Percentiles rank a stretch among this genome's conserved stretches.
These are phyloP conservation scores for Malurus melanocephalus DNA, from an alignment of 2,113 vertebrate genomes.

Conservation along the genomic window DNA sequence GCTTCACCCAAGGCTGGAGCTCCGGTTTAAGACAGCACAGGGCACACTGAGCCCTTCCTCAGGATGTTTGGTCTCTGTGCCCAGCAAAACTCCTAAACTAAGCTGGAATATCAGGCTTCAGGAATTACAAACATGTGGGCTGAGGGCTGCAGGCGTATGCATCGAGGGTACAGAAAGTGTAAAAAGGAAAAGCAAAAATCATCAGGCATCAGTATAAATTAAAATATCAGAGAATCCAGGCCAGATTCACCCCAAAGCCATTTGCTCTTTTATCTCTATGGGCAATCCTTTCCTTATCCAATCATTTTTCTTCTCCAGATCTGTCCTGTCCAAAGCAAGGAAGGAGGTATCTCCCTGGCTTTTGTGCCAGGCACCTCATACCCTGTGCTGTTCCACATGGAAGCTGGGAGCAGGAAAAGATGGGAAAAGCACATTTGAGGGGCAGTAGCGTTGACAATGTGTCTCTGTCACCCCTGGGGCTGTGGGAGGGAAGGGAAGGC, in stretches of 20 bases:
- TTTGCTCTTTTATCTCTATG: background rate
- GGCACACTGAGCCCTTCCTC: too few species aligned
- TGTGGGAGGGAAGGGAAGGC: background rate
- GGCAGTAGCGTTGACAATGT: background rate
- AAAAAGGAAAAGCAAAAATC: too few species aligned
- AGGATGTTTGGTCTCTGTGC: too few species aligned
- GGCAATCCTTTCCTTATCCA: background rate
- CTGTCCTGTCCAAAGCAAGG: background rate
- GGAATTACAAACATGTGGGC: too few species aligned
- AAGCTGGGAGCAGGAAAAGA: background rate
- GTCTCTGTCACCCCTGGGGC: background rate
- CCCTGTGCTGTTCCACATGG: background rate
- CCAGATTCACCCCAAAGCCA: background rate
- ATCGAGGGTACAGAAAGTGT: too few species aligned
- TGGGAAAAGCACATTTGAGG: background rate
- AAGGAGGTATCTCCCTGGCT: background rate
- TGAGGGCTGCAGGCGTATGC: too few species aligned
- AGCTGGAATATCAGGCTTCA: too few species aligned
- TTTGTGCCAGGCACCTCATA: background rate
- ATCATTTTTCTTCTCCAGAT: background rate
- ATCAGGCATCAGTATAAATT: background rate
- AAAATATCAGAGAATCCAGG: background rate
- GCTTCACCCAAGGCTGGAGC: too few species aligned
- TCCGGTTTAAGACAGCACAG: too few species aligned
- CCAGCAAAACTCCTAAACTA: too few species aligned